phyloP scores from a whole-genome alignment of 2,888 invertebrate genomes.

The Lordiphosa fenestrarum region DNA sequence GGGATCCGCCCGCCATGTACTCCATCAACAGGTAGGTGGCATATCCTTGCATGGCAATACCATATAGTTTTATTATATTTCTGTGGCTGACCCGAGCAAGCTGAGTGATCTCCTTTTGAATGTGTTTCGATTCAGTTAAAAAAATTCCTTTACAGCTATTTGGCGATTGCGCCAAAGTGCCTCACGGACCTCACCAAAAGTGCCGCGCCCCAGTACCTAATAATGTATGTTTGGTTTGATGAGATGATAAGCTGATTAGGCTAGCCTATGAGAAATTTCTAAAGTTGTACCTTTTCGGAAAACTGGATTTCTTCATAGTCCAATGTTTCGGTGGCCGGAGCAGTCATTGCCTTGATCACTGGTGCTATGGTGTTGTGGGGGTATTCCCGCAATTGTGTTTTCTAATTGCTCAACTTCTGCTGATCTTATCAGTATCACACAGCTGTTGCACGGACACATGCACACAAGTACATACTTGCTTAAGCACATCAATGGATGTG shows the following conservation, averaged over 20 bases:
- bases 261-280: background rate
- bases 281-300: background rate
- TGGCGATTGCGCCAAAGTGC: background rate
- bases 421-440: background rate
- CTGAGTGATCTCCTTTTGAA: constrained; percentile 23
- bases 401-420: background rate
- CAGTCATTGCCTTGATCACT: background rate
- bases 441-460: too few species aligned
- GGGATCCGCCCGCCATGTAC: constrained; percentile 42
- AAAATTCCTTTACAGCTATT: constrained; percentile 18
- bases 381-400: background rate
- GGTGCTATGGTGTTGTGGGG: background rate
- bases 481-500: too few species aligned
- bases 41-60: background rate
- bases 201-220: constrained; percentile 9
- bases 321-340: background rate
- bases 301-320: background rate
- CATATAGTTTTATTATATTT: constrained; percentile 45
- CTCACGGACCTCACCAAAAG: constrained; percentile 8
- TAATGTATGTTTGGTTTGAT: background rate
- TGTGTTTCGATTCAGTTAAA: background rate
- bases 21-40: constrained; percentile 35
- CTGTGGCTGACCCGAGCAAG: constrained; percentile 28
- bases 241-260: background rate
- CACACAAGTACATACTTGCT: too few species aligned